Base-by-base conservation (phyloP, 2,888 invertebrate species). In the Camponotus fellah region DNA sequence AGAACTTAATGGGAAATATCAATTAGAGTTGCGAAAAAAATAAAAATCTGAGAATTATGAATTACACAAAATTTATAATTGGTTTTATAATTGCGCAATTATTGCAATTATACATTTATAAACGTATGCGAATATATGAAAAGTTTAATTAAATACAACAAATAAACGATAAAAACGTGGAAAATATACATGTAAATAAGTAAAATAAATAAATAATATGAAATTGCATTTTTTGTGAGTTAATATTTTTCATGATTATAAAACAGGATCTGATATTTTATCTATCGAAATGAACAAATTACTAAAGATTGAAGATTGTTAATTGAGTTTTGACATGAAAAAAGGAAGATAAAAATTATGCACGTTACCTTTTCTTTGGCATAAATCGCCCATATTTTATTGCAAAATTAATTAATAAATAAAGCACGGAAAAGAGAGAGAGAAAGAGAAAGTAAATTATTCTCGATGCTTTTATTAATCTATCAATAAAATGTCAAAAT, bases 221-320 rank as follows among this genome's bases (percentile, higher is more conserved):
- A 64, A 46, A 6, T 46, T 21, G 8, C 5, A 34, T 17, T 53
- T 12, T 34, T 37, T 64, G 17, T 26, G 17, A 14, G 1, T 74
- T 12, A 62, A 26, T 21, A 74, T 74, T 64, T 64, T 46, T 14
- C 40, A 43, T 21, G 21, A 49, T 21, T 43, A 40, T 14, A 8
- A 34, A 64, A 49, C 37, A 68, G 12, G 40, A 53, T 21, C 21
- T 14, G n/a, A 34, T 53, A 77, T 77, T 40, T 53, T 32, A 56
- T 21, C 34, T 46, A 46, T 3, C 26, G 8, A 34, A 60, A 83
- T 9, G 68, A 75, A 75, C 83, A 85, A 65, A 84, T 82, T 77
- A 83, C 32, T 32, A 32, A 79, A 76, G 79, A 86, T 86, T 81
- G 77, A 85, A 90, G 87, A 90, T 87, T 89, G 82, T 85, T 87